Evolutionary conservation across 64 coral and sea anemone genomes (phyloP).

Genomic region (Stichodactyla helianthus): DNA sequence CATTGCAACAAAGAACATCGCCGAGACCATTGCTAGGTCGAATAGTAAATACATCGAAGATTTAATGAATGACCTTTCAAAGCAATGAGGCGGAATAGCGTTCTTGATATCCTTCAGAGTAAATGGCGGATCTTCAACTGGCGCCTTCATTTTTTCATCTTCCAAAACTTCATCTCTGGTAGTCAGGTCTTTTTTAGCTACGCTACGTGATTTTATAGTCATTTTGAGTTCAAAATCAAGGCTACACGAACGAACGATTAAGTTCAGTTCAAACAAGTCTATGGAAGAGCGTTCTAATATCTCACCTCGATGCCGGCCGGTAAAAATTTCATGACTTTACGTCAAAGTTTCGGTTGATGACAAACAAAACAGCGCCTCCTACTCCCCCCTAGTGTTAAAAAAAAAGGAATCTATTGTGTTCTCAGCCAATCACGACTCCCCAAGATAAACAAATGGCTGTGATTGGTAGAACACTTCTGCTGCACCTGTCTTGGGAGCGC

Average conservation of each 20-base stretch:
- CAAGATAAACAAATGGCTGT: background rate
- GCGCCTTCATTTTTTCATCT: slow-evolving; percentile 9
- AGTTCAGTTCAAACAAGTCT: background rate
- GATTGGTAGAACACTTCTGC: background rate
- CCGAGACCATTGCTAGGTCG: slow-evolving; percentile 47
- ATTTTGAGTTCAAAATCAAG: background rate
- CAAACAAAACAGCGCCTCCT: background rate
- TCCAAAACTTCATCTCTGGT: background rate
- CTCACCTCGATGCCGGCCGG: background rate
- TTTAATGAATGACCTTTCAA: slow-evolving; percentile 62
- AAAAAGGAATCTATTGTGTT: background rate
- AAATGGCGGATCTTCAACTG: slow-evolving; percentile 61
- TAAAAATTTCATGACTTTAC: background rate
- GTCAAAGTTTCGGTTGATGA: background rate
- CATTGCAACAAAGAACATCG: slow-evolving; percentile 31
- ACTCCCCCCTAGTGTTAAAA: background rate
- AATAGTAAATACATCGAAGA: slow-evolving; percentile 61
- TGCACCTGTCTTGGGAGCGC: background rate
- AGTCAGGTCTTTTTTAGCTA: too few species aligned
- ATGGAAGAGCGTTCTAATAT: background rate
- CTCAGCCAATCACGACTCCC: background rate
- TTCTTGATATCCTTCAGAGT: slow-evolving; percentile 80
- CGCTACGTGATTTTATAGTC: background rate
- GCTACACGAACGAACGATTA: background rate
- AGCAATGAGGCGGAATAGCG: slow-evolving; percentile 79